These are phyloP conservation scores for Myrmecobius fasciatus DNA, from an alignment of 2,113 vertebrate species.

Conservation along the genomic window DNA sequence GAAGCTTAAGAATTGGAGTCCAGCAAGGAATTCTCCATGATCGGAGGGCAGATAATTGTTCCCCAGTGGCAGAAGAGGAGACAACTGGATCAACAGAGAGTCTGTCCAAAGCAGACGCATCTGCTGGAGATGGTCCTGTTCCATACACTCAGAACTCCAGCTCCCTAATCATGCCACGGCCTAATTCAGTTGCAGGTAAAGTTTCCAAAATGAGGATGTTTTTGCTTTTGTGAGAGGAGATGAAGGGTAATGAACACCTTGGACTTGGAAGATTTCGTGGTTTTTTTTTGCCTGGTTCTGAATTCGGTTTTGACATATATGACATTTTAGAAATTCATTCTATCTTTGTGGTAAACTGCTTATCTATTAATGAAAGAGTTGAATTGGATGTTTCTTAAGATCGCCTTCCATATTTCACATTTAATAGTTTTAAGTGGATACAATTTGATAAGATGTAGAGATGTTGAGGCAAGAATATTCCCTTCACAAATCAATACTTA, in stretches of 20 bases:
- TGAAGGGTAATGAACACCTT: background rate
- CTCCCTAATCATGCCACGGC: conserved; percentile 95
- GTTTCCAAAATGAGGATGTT: background rate
- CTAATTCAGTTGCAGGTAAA: conserved; percentile 99
- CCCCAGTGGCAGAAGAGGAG: conserved; percentile 97
- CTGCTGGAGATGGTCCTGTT: conserved; percentile 88
- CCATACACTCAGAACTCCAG: conserved; percentile 89
- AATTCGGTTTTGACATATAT: background rate
- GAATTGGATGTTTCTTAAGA: background rate
- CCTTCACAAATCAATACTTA: background rate
- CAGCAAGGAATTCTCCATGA: conserved; percentile 89
- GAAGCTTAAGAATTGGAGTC: conserved; percentile 90
- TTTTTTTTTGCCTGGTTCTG: background rate
- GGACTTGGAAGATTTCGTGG: background rate
- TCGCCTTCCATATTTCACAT: background rate
- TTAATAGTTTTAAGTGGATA: background rate
- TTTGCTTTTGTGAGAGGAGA: background rate
- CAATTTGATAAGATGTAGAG: background rate
- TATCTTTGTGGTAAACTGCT: background rate
- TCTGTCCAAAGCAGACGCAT: conserved; percentile 84
- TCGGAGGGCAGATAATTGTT: conserved; percentile 93
- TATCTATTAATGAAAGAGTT: background rate
- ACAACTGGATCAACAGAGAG: conserved; percentile 81
- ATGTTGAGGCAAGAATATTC: background rate
- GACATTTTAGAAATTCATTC: background rate